These are phyloP conservation scores for Hydropotes inermis DNA, from an alignment of 2,113 vertebrate species.

Conservation along the genomic window DNA sequence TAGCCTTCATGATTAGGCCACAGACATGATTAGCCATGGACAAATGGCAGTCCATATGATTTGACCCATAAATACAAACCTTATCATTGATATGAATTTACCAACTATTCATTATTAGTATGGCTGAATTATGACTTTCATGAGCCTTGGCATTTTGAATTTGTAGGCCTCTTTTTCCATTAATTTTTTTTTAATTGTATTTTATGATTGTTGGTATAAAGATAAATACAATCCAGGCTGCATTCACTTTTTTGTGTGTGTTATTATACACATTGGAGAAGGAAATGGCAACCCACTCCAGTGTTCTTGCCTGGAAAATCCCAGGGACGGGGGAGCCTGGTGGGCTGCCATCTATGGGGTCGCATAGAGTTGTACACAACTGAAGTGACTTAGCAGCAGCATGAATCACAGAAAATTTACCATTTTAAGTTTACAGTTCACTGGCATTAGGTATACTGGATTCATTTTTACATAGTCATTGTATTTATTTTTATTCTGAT, in stretches of 20 bases:
- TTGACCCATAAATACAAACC: constrained; percentile 2
- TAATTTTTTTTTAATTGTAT: not conserved
- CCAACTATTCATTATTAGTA: not conserved
- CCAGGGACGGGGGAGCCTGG: too few species aligned
- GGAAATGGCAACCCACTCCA: too few species aligned
- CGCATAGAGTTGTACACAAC: too few species aligned
- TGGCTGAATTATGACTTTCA: not conserved
- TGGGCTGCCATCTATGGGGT: too few species aligned
- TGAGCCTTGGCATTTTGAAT: not conserved
- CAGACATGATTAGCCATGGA: not conserved
- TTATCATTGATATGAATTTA: not conserved
- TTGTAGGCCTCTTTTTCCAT: not conserved
- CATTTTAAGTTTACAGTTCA: not conserved
- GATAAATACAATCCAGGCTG: not conserved
- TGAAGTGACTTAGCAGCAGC: too few species aligned
- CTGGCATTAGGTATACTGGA: not conserved
- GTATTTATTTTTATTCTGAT: not conserved
- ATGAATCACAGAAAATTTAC: not conserved
- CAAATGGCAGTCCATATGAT: not conserved
- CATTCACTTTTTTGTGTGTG: not conserved
- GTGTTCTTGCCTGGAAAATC: too few species aligned
- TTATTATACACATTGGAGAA: not conserved
- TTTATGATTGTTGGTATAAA: not conserved
- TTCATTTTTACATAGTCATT: not conserved
- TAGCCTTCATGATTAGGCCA: not conserved